Percentiles rank a stretch among this genome's conserved stretches.
phyloP scores from a whole-genome alignment of 2,888 invertebrate species.

The Epicampocera succincta region DNA sequence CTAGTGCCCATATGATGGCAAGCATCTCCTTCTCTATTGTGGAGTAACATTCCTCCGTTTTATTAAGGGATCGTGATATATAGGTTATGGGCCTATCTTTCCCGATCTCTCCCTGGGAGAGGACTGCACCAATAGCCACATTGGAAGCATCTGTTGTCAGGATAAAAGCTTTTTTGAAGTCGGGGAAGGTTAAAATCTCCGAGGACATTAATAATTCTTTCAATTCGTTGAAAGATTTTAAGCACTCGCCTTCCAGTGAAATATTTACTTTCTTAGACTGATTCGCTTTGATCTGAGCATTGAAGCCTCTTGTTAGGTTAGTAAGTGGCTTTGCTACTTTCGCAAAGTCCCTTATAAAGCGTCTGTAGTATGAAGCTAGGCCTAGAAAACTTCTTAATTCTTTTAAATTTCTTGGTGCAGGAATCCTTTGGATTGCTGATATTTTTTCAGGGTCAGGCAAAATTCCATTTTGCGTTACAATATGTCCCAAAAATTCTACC shows the following conservation, averaged over 20 bases:
- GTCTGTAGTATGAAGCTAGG: constrained; percentile 60
- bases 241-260: constrained; percentile 58
- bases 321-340: constrained; percentile 65
- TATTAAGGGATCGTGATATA: too few relatives aligned
- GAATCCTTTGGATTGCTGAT: too few relatives aligned
- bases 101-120: too few relatives aligned
- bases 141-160: too few relatives aligned
- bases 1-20: too few relatives aligned
- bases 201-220: constrained; percentile 51
- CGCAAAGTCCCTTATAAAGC: constrained; percentile 65
- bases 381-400: constrained; percentile 62
- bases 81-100: too few relatives aligned
- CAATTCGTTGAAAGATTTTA: constrained; percentile 53
- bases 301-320: constrained; percentile 65
- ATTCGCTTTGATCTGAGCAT: constrained; percentile 61
- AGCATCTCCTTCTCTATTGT: too few relatives aligned
- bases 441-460: constrained; percentile 38
- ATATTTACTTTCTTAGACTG: constrained; percentile 58
- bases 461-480: constrained; percentile 59
- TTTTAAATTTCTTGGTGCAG: constrained; percentile 54
- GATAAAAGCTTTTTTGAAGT: constrained; percentile 42
- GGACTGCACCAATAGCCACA: too few relatives aligned
- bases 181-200: constrained; percentile 63
- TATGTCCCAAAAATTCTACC: constrained; percentile 64
- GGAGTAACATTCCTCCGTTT: too few relatives aligned